Conservation (phyloP, 1,140 invertebrate genomes). For the Anastrepha ludens region DNA sequence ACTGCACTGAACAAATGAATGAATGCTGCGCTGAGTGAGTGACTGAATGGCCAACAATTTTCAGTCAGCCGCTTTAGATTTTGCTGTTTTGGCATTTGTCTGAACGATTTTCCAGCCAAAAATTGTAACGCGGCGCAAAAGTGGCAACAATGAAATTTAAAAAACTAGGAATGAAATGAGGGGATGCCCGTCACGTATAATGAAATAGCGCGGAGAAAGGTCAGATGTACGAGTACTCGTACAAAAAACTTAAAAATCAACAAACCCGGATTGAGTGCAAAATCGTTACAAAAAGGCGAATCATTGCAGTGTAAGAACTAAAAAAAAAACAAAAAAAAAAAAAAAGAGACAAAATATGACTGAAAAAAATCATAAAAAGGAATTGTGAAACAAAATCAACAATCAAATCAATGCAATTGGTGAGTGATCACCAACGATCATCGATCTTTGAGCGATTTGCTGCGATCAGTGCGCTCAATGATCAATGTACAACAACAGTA, state of each 20-base stretch:
- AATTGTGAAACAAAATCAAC: constrained; percentile 19
- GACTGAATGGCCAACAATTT: neutral
- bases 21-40: neutral
- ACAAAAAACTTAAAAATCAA: neutral
- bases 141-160: neutral
- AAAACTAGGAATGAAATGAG: neutral
- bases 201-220: neutral
- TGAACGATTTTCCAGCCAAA: neutral
- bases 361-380: neutral
- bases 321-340: neutral
- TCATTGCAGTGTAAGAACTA: constrained; percentile 2
- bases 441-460: constrained; percentile 43
- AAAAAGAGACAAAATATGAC: neutral
- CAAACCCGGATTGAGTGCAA: neutral
- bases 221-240: neutral
- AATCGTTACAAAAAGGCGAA: constrained; percentile 15
- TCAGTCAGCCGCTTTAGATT: neutral
- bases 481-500: neutral
- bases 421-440: constrained; percentile 44
- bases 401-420: constrained; percentile 39
- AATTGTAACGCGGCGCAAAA: constrained; percentile 4
- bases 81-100: constrained; percentile 7
- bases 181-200: neutral
- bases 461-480: constrained; percentile 4
- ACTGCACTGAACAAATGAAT: neutral